phyloP scores from a whole-genome alignment of 2,888 invertebrate species.

The Cremastobaeus sp. region DNA sequence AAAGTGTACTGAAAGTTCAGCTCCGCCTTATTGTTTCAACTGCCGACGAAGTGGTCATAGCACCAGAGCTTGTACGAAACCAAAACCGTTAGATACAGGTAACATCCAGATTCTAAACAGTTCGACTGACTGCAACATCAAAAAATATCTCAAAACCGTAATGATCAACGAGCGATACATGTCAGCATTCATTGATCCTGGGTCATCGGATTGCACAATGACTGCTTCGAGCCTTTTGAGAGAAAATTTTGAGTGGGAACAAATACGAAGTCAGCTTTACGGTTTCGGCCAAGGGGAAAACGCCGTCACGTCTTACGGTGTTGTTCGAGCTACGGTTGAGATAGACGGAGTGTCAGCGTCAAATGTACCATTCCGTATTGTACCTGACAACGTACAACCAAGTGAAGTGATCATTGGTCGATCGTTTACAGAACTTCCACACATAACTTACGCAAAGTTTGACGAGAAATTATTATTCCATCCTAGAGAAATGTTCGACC shows the following conservation, averaged over 20 bases:
- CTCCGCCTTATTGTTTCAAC: not conserved
- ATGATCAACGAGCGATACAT: not conserved
- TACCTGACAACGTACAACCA: conserved; percentile 1
- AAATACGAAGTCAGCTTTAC: not conserved
- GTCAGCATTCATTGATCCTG: conserved; percentile 50
- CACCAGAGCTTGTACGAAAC: not conserved
- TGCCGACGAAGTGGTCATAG: not conserved
- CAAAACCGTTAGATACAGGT: not conserved
- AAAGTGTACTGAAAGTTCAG: not conserved
- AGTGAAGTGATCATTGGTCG: not conserved
- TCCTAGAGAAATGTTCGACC: not conserved
- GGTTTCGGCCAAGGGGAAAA: not conserved
- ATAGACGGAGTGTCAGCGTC: not conserved
- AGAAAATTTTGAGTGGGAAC: not conserved
- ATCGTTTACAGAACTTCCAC: conserved; percentile 1
- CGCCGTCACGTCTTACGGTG: not conserved
- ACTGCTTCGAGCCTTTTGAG: conserved; percentile 39
- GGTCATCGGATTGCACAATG: conserved; percentile 56
- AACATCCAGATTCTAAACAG: not conserved
- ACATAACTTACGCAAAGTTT: not conserved
- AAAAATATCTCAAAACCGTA: not conserved
- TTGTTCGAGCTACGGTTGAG: not conserved
- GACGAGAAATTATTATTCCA: not conserved
- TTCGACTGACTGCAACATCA: not conserved
- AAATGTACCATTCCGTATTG: not conserved